Base-by-base conservation (phyloP, 2,113 vertebrate species). In the Sapayoa aenigma region DNA sequence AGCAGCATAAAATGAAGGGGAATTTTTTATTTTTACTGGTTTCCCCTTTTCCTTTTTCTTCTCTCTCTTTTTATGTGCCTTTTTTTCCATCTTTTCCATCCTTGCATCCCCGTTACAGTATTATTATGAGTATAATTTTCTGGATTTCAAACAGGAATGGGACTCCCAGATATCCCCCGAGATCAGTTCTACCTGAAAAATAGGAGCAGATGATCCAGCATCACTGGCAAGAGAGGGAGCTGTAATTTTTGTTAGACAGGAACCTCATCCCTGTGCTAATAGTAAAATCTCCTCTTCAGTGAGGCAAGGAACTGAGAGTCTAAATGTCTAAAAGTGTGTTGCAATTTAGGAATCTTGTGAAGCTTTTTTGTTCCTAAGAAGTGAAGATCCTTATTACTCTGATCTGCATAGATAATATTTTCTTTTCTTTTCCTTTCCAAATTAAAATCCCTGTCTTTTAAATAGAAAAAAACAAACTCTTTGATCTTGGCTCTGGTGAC, bases 341-440 rank as follows among this genome's bases (percentile, higher is more conserved):
- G 20, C 11, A 30, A 22, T 83, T 47, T 66, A 73, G 28, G 22
- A 42, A 37, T n/a, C 2, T 4, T 28, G 11, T 41, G 55, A 55
- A 14, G 5, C 2, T 4, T 15, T 44, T 10, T 2, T 7, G 1
- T 7, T 8, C 3, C 10, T 20, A 14, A 35, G 0, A 2, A 77
- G 9, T 4, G 4, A 87, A 53, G 4, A 0, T 8, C 11, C 4
- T 82, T 85, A 39, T 41, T 25, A 18, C 4, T 35, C 3, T 39
- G 5, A 20, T 78, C 14, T 84, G 5, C 11, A 14, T 60, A 52
- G 16, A 59, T 23, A 67, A 52, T 35, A 6, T 23, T 8, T 6
- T 13, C 42, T 44, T 49, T 21, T 37, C 42, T 37, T 76, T 42
- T 60, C 9, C 7, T 44, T 80, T 35, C 6, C 12, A 77, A 53